Percentiles rank a stretch among this genome's conserved stretches.
phyloP scores from a whole-genome alignment of 1,140 invertebrate species.

The Myzus persicae region DNA sequence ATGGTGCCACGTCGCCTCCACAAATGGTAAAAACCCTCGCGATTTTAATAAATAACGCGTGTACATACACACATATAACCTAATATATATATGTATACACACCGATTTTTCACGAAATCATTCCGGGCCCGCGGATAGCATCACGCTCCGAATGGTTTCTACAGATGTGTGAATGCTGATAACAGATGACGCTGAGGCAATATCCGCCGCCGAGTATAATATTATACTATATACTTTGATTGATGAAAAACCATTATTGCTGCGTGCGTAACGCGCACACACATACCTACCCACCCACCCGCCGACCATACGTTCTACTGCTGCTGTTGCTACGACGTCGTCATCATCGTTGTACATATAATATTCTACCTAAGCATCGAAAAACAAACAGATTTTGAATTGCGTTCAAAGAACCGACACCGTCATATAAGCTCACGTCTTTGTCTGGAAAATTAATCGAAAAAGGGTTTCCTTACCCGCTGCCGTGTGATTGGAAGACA shows the following conservation, averaged over 20 bases:
- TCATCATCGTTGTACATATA: neutral
- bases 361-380: neutral
- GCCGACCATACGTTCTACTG: neutral
- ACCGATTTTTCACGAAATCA: conserved; percentile 54
- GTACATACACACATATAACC: neutral
- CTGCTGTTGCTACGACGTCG: neutral
- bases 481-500: neutral
- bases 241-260: conserved; percentile 53
- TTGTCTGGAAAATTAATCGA: neutral
- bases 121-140: conserved; percentile 48
- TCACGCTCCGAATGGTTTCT: conserved; percentile 50
- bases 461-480: neutral
- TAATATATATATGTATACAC: neutral
- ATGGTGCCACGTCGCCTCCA: conserved; percentile 55
- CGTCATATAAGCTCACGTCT: neutral
- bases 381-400: neutral
- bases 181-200: conserved; percentile 54
- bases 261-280: neutral
- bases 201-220: neutral
- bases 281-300: neutral
- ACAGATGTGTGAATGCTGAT: conserved; percentile 57
- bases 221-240: conserved; percentile 38
- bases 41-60: conserved; percentile 52
- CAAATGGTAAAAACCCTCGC: conserved; percentile 30
- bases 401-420: neutral